These are phyloP conservation scores for Xerus inauris DNA, from an alignment of 2,113 vertebrate species.

Conservation along the genomic window DNA sequence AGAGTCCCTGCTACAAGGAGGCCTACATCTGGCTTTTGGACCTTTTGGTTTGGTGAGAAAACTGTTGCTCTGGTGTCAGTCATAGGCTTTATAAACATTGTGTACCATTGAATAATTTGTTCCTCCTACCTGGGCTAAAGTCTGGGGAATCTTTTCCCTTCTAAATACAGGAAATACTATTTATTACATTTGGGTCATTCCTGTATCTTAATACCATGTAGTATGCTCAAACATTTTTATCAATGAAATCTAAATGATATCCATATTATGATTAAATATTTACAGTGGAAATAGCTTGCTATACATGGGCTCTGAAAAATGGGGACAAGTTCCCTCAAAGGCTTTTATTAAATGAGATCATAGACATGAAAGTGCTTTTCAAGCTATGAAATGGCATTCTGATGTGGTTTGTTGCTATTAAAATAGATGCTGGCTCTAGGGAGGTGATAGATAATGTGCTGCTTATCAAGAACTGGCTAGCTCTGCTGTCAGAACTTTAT, in stretches of 20 bases:
- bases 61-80: background rate
- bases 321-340: background rate
- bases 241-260: background rate
- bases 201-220: background rate
- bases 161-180: background rate
- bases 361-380: background rate
- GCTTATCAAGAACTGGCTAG: background rate
- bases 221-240: background rate
- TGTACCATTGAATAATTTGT: background rate
- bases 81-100: background rate
- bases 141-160: background rate
- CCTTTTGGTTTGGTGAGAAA: background rate
- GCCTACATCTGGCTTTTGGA: background rate
- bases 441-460: background rate
- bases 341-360: slow-evolving; percentile 13
- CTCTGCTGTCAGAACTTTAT: background rate
- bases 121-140: background rate
- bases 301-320: slow-evolving; percentile 18
- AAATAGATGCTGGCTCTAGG: background rate
- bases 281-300: background rate
- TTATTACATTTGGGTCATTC: background rate
- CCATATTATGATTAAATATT: background rate
- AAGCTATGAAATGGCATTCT: background rate
- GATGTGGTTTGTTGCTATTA: background rate
- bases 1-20: background rate